Conservation (phyloP, 2,797 vertebrate genomes). For the Morus bassanus region DNA sequence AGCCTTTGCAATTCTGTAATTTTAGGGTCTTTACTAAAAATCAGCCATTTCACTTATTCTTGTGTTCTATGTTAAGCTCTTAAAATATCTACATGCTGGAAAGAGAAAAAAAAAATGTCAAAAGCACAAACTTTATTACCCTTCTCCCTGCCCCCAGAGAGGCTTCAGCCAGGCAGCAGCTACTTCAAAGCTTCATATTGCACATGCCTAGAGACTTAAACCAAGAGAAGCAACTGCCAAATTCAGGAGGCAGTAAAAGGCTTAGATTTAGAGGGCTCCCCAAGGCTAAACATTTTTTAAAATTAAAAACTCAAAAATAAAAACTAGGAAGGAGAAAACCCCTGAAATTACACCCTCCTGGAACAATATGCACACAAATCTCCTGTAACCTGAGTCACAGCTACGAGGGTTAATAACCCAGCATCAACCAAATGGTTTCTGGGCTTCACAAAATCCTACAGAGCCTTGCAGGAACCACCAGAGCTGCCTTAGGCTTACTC, state of each 20-base stretch:
- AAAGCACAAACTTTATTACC: background rate
- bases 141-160: background rate
- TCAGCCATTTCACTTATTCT: background rate
- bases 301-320: background rate
- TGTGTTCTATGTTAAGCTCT: background rate
- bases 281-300: background rate
- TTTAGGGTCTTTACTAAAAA: background rate
- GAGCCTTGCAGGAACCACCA: background rate
- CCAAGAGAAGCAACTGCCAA: constrained; percentile 19
- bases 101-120: background rate
- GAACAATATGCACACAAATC: background rate
- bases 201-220: constrained; percentile 17
- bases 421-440: background rate
- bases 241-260: constrained; percentile 6
- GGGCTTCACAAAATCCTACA: background rate
- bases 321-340: background rate
- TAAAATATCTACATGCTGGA: background rate
- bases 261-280: constrained; percentile 16
- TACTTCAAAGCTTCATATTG: constrained; percentile 38
- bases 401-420: background rate
- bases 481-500: background rate
- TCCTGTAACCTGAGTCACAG: background rate
- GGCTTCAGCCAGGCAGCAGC: background rate
- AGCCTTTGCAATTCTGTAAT: background rate
- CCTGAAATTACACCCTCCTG: background rate